phyloP scores from a whole-genome alignment of 1,140 invertebrate species.

The Coenobita brevimanus region DNA sequence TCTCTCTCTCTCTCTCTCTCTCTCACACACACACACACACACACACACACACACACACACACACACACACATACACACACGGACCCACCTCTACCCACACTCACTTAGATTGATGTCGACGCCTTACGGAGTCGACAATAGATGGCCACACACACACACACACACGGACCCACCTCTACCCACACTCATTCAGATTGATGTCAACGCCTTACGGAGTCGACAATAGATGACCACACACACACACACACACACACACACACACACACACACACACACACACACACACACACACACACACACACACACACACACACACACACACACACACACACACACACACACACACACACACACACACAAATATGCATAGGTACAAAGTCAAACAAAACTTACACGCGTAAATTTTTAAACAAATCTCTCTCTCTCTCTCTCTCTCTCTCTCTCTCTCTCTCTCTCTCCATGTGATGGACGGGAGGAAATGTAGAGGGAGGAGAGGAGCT shows the following conservation, averaged over 20 bases:
- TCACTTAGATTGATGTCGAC: too few relatives aligned
- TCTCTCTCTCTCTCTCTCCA: too few relatives aligned
- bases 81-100: background rate
- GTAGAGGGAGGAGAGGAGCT: too few relatives aligned
- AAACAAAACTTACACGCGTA: too few relatives aligned
- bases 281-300: conserved; percentile 12
- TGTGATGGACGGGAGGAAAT: too few relatives aligned
- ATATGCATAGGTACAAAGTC: background rate
- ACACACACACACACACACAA: background rate
- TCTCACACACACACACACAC: background rate
- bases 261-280: conserved; percentile 27
- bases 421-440: too few relatives aligned
- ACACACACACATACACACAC: conserved; percentile 5
- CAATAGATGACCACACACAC: too few relatives aligned
- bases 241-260: conserved; percentile 8
- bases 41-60: background rate
- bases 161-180: too few relatives aligned
- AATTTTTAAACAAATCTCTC: too few relatives aligned
- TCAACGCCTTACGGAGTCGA: background rate
- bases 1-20: background rate
- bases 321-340: conserved; percentile 25
- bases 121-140: too few relatives aligned
- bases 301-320: conserved; percentile 25
- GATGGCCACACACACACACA: too few relatives aligned
- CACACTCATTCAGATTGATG: too few relatives aligned